Conservation (phyloP, 2,888 invertebrate genomes). For the Acanthococcus lagerstroemiae region DNA sequence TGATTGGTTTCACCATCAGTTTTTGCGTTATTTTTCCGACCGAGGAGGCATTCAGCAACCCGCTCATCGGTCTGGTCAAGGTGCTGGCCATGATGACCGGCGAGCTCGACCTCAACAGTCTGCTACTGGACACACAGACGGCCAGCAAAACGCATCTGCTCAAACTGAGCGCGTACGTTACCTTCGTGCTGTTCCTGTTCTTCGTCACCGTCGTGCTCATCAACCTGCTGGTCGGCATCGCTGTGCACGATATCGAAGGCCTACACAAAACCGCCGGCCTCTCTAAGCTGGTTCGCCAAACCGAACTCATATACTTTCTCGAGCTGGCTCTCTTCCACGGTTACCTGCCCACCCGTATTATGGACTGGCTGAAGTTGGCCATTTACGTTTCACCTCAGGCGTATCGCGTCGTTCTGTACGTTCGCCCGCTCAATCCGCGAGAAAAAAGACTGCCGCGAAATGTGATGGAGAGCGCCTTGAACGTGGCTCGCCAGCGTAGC, state of each 20-base stretch:
- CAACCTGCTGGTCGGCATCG: slow-evolving; percentile 77
- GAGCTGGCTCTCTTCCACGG: slow-evolving; percentile 71
- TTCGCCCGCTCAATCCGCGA: slow-evolving; percentile 71
- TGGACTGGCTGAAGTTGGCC: slow-evolving; percentile 29
- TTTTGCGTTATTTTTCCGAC: slow-evolving; percentile 81
- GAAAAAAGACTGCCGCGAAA: slow-evolving; percentile 70
- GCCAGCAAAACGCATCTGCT: slow-evolving; percentile 42
- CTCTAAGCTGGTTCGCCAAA: slow-evolving; percentile 71
- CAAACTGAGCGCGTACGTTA: slow-evolving; percentile 71
- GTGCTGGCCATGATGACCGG: slow-evolving; percentile 85
- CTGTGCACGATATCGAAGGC: slow-evolving; percentile 78
- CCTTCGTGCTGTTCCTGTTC: slow-evolving; percentile 66
- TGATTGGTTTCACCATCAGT: slow-evolving; percentile 77
- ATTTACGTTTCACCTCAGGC: slow-evolving; percentile 52
- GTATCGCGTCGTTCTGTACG: slow-evolving; percentile 68
- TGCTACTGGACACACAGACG: slow-evolving; percentile 61
- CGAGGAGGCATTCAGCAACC: slow-evolving; percentile 70
- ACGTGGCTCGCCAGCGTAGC: slow-evolving; percentile 14
- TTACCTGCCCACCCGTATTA: slow-evolving; percentile 60
- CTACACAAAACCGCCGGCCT: slow-evolving; percentile 74
- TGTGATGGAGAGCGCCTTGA: slow-evolving; percentile 49
- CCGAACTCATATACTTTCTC: slow-evolving; percentile 76
- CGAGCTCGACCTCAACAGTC: slow-evolving; percentile 67
- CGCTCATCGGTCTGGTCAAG: slow-evolving; percentile 72
- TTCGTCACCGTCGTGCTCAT: slow-evolving; percentile 77